Evolutionary conservation across 2,888 invertebrate genomes (phyloP).

Genomic region (Zygothrica quintamaculata): DNA sequence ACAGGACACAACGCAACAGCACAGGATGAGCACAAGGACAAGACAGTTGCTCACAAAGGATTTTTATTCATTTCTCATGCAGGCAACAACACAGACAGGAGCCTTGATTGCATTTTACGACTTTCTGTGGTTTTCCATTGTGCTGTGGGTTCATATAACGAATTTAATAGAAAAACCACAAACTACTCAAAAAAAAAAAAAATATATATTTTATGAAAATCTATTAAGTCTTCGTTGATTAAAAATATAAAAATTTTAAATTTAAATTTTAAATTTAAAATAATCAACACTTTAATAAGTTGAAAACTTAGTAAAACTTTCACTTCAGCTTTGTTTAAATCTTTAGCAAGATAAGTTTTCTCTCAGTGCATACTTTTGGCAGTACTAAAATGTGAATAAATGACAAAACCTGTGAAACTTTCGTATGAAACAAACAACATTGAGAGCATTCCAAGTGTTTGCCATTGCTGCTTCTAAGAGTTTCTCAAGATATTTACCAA

Average conservation of each 20-base stretch:
- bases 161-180: slow-evolving; percentile 3
- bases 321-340: no score
- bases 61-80: slow-evolving; percentile 17
- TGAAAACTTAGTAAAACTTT: no score
- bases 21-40: slow-evolving; percentile 3
- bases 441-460: neutral
- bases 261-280: no score
- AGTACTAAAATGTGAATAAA: no score
- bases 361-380: no score
- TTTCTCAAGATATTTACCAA: neutral
- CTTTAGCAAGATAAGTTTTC: no score
- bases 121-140: slow-evolving; percentile 35
- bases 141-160: slow-evolving; percentile 7
- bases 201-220: no score
- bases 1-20: neutral
- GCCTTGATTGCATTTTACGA: slow-evolving; percentile 58
- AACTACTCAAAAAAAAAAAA: no score
- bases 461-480: no score
- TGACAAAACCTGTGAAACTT: no score
- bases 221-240: slow-evolving; percentile 15
- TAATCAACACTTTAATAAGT: no score
- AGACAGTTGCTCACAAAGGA: slow-evolving; percentile 31
- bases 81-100: slow-evolving; percentile 20
- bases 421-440: neutral
- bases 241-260: no score